Percentiles rank a stretch among this genome's conserved stretches.
Evolutionary conservation across 1,140 invertebrate genomes (phyloP).

Genomic region (Anthonomus grandis): DNA sequence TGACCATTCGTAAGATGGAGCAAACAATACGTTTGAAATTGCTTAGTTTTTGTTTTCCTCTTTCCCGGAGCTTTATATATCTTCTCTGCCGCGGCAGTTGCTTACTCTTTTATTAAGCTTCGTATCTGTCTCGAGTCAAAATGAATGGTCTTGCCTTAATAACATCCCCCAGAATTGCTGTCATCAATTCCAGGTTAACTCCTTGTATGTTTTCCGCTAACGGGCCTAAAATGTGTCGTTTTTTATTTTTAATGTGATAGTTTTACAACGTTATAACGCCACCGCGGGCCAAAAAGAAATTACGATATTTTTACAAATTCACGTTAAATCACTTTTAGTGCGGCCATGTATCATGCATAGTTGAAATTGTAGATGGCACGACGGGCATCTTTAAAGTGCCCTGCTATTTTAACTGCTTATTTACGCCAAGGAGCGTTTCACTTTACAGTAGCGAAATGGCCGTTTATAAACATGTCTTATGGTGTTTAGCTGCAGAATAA

Average conservation of each 20-base stretch:
- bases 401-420: slow-evolving; percentile 6
- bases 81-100: slow-evolving; percentile 35
- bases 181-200: slow-evolving; percentile 31
- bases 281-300: slow-evolving; percentile 12
- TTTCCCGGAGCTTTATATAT: slow-evolving; percentile 35
- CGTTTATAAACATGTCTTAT: too few relatives aligned
- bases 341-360: slow-evolving; percentile 17
- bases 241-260: slow-evolving; percentile 31
- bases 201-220: slow-evolving; percentile 29
- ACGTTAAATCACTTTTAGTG: slow-evolving; percentile 19
- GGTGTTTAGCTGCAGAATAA: too few relatives aligned
- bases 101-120: slow-evolving; percentile 40
- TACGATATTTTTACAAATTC: slow-evolving; percentile 20
- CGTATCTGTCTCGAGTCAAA: slow-evolving; percentile 36
- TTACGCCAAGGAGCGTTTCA: too few relatives aligned
- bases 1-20: slow-evolving; percentile 27
- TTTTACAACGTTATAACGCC: slow-evolving; percentile 26
- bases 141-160: slow-evolving; percentile 46
- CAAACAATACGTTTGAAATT: slow-evolving; percentile 31
- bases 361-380: slow-evolving; percentile 14
- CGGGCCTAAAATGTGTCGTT: slow-evolving; percentile 30
- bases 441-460: too few relatives aligned
- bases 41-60: slow-evolving; percentile 33
- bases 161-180: slow-evolving; percentile 39
- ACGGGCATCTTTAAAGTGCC: slow-evolving; percentile 1